Conservation (phyloP, 2,797 vertebrate genomes). For the Syngnathus rostellatus region DNA sequence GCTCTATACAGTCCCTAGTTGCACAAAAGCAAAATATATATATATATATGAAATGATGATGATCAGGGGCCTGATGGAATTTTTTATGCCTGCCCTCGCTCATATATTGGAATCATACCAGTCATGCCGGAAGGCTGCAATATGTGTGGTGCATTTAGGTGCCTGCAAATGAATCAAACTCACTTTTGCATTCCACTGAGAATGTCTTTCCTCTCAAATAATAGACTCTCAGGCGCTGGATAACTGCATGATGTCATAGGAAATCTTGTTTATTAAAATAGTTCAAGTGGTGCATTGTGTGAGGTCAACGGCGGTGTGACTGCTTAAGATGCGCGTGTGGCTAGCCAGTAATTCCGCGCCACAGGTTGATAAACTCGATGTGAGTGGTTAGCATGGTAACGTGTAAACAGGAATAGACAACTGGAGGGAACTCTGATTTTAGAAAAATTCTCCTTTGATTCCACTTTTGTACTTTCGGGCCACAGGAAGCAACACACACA, state of each 20-base stretch:
- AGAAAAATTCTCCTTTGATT: conserved; percentile 50
- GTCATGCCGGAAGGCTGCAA: neutral
- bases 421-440: conserved; percentile 39
- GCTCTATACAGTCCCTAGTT: too few relatives aligned
- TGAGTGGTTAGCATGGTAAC: neutral
- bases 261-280: conserved; percentile 32
- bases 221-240: conserved; percentile 1
- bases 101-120: neutral
- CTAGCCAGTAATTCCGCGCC: neutral
- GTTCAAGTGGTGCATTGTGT: conserved; percentile 20
- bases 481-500: conserved; percentile 55
- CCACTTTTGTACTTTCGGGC: conserved; percentile 36
- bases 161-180: conserved; percentile 12
- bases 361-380: neutral
- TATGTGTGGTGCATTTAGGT: neutral
- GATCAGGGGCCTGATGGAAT: conserved; percentile 9
- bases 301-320: conserved; percentile 10
- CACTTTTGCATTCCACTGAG: neutral
- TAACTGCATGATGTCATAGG: conserved; percentile 27
- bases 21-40: neutral
- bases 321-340: neutral
- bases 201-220: conserved; percentile 1
- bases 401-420: conserved; percentile 50
- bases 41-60: neutral
- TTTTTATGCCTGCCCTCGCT: too few relatives aligned